Evolutionary conservation across 2,888 invertebrate species (phyloP), one percentile per base, ranked within the genome.

Genomic region (Plagiodera versicolora): DNA sequence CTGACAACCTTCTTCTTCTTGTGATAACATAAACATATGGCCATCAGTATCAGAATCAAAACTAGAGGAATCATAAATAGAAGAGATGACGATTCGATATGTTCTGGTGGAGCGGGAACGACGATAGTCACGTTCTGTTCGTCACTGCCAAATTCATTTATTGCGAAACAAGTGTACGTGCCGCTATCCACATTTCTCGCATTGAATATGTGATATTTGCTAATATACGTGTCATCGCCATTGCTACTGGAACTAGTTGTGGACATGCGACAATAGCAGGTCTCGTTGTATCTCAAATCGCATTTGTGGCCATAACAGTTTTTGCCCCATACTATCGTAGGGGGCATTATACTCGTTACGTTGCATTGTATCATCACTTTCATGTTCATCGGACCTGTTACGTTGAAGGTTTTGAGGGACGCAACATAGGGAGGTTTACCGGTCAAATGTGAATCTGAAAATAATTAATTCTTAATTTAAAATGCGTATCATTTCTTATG

Each of bases 291-390:
- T 46, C 68, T 63, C 16, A 77, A 70, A 56, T 77, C 75, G 62
- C 77, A 76, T 50, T 71, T 74, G 16, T 65, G 65, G 5, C 70
- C 72, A 59, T 72, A 72, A 55, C 77, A 75, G 63, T 75, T 75
- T 63, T 78, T 79, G 60, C 79, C 75, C 79, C 79, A 79, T 58
- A 74, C 72, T 39, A 79, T 76, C 48, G 70, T 70, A 0, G 77
- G 77, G 0, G 74, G 75, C 14, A 72, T 71, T 45, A 72, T 70
- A 60, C 78, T 78, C 28, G 72, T 73, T n/a, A 76, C 74, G 59
- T 75, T 77, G 63, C 79, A 79, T 24, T 76, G 77, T 17, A 79
- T 75, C 14, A 76, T 76, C 18, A 77, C 68, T 64, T 76, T 75
- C 53, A 72, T 69, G 56, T 76, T 76, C 30, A 72, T 65, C 11